A percentile compares a stretch with the other conserved stretches of the same genome.
Conservation (phyloP, 2,888 invertebrate species). For the Actias luna region DNA sequence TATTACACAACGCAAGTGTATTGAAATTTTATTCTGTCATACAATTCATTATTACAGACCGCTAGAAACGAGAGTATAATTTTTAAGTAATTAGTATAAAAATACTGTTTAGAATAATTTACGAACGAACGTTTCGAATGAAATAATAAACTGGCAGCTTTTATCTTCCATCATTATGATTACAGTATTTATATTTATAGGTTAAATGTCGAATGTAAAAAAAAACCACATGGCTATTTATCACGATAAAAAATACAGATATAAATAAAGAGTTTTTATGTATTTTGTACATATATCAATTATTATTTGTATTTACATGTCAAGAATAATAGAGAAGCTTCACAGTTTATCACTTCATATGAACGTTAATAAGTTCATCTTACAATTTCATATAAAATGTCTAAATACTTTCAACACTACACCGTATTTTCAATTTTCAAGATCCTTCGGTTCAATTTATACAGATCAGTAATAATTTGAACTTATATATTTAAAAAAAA, state of each 20-base stretch:
- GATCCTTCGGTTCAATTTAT: conserved; percentile 25
- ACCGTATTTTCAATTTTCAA: conserved; percentile 25
- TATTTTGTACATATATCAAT: too few species aligned
- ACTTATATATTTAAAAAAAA: conserved; percentile 28
- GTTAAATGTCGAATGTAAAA: too few species aligned
- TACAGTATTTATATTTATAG: too few species aligned
- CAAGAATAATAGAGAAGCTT: neutral
- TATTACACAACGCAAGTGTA: conserved; percentile 54
- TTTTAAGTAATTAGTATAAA: conserved; percentile 75
- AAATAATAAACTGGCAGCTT: conserved; percentile 34
- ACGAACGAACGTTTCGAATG: conserved; percentile 34
- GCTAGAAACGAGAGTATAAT: conserved; percentile 65
- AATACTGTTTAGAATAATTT: conserved; percentile 66
- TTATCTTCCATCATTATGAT: too few species aligned
- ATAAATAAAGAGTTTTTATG: too few species aligned
- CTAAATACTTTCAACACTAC: conserved; percentile 45
- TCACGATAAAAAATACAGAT: too few species aligned
- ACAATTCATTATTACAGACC: conserved; percentile 72
- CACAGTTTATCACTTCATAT: conserved; percentile 31
- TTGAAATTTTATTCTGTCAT: conserved; percentile 73
- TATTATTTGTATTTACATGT: too few species aligned
- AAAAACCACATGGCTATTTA: too few species aligned
- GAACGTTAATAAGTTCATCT: conserved; percentile 20
- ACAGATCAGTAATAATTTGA: conserved; percentile 17
- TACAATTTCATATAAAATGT: conserved; percentile 19